phyloP scores from a whole-genome alignment of 2,797 vertebrate species.

The Pogoniulus pusillus region DNA sequence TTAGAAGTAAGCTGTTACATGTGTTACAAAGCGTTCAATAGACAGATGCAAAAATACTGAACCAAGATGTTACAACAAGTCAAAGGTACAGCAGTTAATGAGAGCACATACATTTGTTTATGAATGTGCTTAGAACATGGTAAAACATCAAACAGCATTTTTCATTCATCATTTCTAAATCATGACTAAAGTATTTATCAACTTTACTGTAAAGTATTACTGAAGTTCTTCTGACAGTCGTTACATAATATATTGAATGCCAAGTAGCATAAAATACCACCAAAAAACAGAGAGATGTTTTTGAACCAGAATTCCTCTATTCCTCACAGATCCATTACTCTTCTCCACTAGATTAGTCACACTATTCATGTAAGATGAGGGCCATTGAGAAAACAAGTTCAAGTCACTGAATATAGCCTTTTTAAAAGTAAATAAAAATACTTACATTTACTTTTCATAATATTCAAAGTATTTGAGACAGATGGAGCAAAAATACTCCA shows the following conservation, averaged over 20 bases:
- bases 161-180: slow-evolving; percentile 69
- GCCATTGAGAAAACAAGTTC: slow-evolving; percentile 36
- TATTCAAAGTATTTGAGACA: slow-evolving; percentile 60
- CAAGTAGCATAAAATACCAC: slow-evolving; percentile 42
- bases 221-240: slow-evolving; percentile 59
- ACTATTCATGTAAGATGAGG: slow-evolving; percentile 8
- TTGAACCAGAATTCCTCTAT: slow-evolving; percentile 57
- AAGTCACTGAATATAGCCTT: slow-evolving; percentile 25
- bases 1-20: background rate
- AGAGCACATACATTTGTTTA: slow-evolving; percentile 31
- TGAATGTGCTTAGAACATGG: slow-evolving; percentile 48
- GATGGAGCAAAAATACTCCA: slow-evolving; percentile 39
- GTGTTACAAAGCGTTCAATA: background rate
- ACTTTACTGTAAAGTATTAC: slow-evolving; percentile 42
- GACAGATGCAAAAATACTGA: background rate
- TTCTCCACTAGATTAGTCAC: slow-evolving; percentile 42
- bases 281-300: slow-evolving; percentile 17
- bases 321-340: slow-evolving; percentile 71
- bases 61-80: background rate
- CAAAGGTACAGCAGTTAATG: background rate
- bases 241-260: slow-evolving; percentile 58
- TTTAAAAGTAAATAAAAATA: slow-evolving; percentile 47
- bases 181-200: slow-evolving; percentile 65
- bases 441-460: background rate
- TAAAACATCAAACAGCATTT: slow-evolving; percentile 57